Evolutionary conservation across 2,888 invertebrate genomes (phyloP), one percentile per base, ranked within the genome.

Genomic region (Pterobdella sp.): DNA sequence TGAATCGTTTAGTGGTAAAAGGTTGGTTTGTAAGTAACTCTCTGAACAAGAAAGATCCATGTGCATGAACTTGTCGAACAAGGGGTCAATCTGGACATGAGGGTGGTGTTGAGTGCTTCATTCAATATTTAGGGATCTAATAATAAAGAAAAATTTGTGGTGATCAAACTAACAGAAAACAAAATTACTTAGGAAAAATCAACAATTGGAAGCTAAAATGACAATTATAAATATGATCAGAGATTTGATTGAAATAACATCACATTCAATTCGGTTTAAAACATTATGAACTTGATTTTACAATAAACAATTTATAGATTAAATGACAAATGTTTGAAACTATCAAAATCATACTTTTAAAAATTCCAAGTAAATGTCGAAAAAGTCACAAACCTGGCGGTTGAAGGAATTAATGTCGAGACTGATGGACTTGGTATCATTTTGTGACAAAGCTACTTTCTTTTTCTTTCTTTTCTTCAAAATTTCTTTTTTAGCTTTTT

Each of bases 1-100:
- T 3, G 60, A 26, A 7, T 56, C 60, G n/a, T 56, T 56, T 22
- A 56, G 60, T 22, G 60, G 60, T 26, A 56, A 26, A 22, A 56
- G 60, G n/a, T 26, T 56, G 3, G 60, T 26, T 22, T 26, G 60
- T 22, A 56, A 26, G 3, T 26, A n/a, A 26, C 26, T 56, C 4
- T 22, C 14, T n/a, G 60, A 56, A 26, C 60, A 56, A 4, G 60
- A 56, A 26, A 56, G 10, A n/a, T 56, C 60, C 60, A 56, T 56
- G 60, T 56, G 60, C 60, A 56, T 56, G n/a, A 56, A 56, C 60
- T 56, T 56, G 60, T 56, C 60, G n/a, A 56, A 56, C 4, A 56
- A 26, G n/a, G 60, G 60, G 60, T 56, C n/a, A 26, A 56, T 4
- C 60, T 56, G 60, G 49, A 22, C 7, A 22, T 42, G 49, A 42